Base-by-base conservation (phyloP, 2,888 invertebrate species). In the Pharmacophagus antenor region DNA sequence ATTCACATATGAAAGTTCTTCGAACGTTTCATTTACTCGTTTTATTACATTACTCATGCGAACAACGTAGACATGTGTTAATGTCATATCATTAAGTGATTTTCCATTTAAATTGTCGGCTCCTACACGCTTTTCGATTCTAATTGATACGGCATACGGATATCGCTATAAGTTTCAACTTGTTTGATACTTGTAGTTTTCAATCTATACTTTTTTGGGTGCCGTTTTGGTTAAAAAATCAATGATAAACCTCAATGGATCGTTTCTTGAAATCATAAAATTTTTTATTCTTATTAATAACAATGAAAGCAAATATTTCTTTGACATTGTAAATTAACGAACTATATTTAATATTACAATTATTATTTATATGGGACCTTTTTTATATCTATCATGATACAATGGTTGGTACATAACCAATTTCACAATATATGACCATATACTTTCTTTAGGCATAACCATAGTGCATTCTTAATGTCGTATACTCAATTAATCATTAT, bases 1-100 rank as follows among this genome's bases (percentile, higher is more conserved):
- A 80, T 80, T 78, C 71, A 78, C 78, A 76, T 77, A 69, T 62
- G 66, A 73, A 71, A 74, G 71, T 71, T 73, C 65, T 61, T 69
- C 63, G 50, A 18, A 66, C 69, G 69, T 66, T 67, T 66, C 69
- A 61, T 56, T 61, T 56, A 37, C 61, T 56, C 52, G 52, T 61
- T 69, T 68, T 63, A 62, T 71, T 70, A 68, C 64, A 70, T 67
- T 69, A 69, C 67, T 64, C 65, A 62, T 63, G 67, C 61, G 64
- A 68, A 63, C 65, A 62, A 56, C 61, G 62, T 53, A 58, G 46
- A 49, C 52, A 56, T 18, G 56, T 61, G 58, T 64, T 56, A 63
- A 62, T 62, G 48, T 56, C 56, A 59, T 59, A 59, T 59, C 54
- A 52, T 58, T 52, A 59, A 46, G 61, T 53, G 57, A 62, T 54